A percentile compares a stretch with the other conserved stretches of the same genome.
Evolutionary conservation across 1,140 invertebrate species (phyloP).

Genomic region (Procambarus virginalis): DNA sequence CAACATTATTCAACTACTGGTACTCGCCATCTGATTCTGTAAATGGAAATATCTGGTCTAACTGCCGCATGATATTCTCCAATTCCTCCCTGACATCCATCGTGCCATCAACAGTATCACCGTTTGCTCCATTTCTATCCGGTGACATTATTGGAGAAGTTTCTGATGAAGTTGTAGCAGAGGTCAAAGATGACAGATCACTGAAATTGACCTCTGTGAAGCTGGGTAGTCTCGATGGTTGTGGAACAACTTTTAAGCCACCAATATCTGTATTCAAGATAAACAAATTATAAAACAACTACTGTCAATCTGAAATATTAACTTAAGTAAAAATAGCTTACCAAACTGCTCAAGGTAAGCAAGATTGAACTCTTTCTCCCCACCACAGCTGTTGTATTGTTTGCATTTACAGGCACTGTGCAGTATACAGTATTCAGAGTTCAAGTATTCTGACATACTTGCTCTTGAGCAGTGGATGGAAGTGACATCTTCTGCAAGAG

Average conservation of each 20-base stretch:
- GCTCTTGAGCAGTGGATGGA: too few relatives aligned
- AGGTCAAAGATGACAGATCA: slow-evolving; percentile 55
- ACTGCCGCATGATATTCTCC: slow-evolving; percentile 60
- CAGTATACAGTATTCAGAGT: too few relatives aligned
- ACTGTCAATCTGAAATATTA: too few relatives aligned
- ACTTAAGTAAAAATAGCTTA: too few relatives aligned
- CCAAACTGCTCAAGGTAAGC: too few relatives aligned
- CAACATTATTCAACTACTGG: background rate
- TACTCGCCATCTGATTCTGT: slow-evolving; percentile 41
- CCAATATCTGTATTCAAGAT: background rate
- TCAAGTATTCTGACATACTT: too few relatives aligned
- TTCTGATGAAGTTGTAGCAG: slow-evolving; percentile 25
- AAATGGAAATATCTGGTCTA: slow-evolving; percentile 57
- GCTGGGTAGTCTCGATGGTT: slow-evolving; percentile 52
- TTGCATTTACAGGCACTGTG: too few relatives aligned
- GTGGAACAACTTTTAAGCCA: slow-evolving; percentile 6
- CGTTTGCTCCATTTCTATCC: background rate
- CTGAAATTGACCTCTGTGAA: slow-evolving; percentile 68
- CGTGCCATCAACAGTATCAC: slow-evolving; percentile 5
- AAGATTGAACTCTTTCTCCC: too few relatives aligned
- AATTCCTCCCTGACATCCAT: slow-evolving; percentile 55
- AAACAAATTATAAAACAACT: background rate
- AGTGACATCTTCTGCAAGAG: too few relatives aligned
- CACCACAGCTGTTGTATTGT: too few relatives aligned
- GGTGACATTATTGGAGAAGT: background rate